A percentile compares a stretch with the other conserved stretches of the same genome.
Evolutionary conservation across 2,888 invertebrate species (phyloP).

Genomic region (Spodoptera littoralis): DNA sequence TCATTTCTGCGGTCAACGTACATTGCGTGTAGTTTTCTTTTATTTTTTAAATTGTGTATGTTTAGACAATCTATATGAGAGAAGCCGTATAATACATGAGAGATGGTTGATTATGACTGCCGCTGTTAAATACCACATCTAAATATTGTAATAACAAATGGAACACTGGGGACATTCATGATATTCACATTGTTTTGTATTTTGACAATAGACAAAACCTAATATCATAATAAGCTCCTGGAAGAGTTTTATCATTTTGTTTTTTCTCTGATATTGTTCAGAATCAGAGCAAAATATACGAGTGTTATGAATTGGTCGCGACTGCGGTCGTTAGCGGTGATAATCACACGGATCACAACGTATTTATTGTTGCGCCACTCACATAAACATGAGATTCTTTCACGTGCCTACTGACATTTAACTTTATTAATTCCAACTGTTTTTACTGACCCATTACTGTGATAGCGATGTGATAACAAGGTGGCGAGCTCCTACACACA

Average conservation of each 20-base stretch:
- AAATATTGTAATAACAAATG: conserved; percentile 6
- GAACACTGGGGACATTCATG: conserved; percentile 8
- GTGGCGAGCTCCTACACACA: no score
- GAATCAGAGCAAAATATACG: conserved; percentile 23
- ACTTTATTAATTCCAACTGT: conserved; percentile 16
- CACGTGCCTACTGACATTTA: conserved; percentile 13
- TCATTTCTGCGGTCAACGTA: conserved; percentile 23
- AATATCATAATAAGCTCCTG: conserved; percentile 43
- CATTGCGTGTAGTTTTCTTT: conserved; percentile 9
- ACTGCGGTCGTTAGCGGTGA: conserved; percentile 44
- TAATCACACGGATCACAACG: conserved; percentile 31
- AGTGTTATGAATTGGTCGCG: conserved; percentile 36
- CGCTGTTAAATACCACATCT: conserved; percentile 13
- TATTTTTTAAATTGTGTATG: conserved; percentile 19
- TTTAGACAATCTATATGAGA: conserved; percentile 35
- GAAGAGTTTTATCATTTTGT: conserved; percentile 31
- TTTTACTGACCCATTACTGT: conserved; percentile 1
- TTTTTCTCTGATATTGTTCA: conserved; percentile 19
- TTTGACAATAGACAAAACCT: conserved; percentile 42
- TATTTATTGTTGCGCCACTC: conserved; percentile 40
- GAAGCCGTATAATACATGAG: conserved; percentile 15
- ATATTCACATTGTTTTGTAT: conserved; percentile 38
- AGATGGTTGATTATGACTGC: conserved; percentile 28
- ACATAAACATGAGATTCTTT: conserved; percentile 33
- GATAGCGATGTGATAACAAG: background rate